Evolutionary conservation across 2,888 invertebrate genomes (phyloP).

Genomic region (Calliopum simillimum): DNA sequence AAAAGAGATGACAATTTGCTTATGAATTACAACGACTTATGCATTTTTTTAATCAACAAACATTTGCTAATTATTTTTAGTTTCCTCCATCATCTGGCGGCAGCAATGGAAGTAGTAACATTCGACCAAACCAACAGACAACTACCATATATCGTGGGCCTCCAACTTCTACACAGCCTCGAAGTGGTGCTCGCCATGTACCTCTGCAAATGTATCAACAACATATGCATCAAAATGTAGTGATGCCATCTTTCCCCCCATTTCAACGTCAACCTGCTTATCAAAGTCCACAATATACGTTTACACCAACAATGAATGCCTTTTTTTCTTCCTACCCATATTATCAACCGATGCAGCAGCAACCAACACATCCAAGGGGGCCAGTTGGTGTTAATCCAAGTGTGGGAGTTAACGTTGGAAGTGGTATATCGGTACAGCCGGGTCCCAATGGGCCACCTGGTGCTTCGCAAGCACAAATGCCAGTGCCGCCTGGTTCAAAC

Average conservation of each 20-base stretch:
- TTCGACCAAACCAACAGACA: constrained; percentile 58
- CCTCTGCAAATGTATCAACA: constrained; percentile 59
- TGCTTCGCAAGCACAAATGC: constrained; percentile 54
- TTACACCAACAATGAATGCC: constrained; percentile 51
- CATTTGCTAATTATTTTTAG: constrained; percentile 47
- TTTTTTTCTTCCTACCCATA: constrained; percentile 47
- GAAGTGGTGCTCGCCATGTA: constrained; percentile 56
- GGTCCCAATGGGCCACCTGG: constrained; percentile 58
- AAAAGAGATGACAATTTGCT: background rate
- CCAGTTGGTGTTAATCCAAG: constrained; percentile 55
- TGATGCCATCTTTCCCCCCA: constrained; percentile 56
- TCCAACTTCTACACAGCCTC: constrained; percentile 52
- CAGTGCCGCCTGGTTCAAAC: constrained; percentile 66
- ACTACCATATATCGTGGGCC: constrained; percentile 59
- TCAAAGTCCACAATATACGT: constrained; percentile 56
- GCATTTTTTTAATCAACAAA: background rate
- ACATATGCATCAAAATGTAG: constrained; percentile 58
- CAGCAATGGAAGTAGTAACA: constrained; percentile 55
- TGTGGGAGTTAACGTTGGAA: constrained; percentile 50
- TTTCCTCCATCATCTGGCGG: constrained; percentile 58
- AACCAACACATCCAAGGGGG: constrained; percentile 55
- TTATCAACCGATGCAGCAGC: constrained; percentile 49
- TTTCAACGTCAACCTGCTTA: constrained; percentile 57
- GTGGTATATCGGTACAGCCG: constrained; percentile 56
- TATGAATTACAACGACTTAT: background rate